Evolutionary conservation across 1,140 invertebrate genomes (phyloP), one percentile per base, ranked within the genome.

Genomic region (Saccostrea cuccullata): DNA sequence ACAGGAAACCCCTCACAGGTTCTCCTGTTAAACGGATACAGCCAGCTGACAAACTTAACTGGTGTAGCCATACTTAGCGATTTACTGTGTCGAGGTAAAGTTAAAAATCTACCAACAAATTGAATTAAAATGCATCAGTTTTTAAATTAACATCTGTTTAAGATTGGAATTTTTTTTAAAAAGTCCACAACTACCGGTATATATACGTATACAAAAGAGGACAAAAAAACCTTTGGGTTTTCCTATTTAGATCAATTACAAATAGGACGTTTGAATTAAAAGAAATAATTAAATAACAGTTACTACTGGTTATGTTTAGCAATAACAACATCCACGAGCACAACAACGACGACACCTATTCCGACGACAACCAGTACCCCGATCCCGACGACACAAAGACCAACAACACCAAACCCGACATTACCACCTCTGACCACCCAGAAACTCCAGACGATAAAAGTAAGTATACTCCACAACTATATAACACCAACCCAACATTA

Each of bases 41-140:
- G 55, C 20, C 56, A 85, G 17, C 23, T 85, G 84, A 20, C 36
- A 58, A 85, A 60, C 58, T 36, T 85, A 36, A 85, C 84, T n/a
- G 26, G 55, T 17, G 55, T 84, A 13, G 23, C 23, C 12, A 47
- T 47, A 64, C 23, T 85, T 11, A 85, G 60, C 20, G 60, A 64
- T 47, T 47, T 85, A 23, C 56, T 85, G 17, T 85, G 84, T 85
- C 56, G 40, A 85, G 84, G 84, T 85, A 26, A 15, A 56, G 11
- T 82, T 1, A 40, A 30, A 17, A 17, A 82, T 67, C 23, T 67
- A 20, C 4, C 1, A 58, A 12, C 30, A 36, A 36, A 36, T 2
- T 36, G 30, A 36, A 36, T 1, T 2, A 47, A 47, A 47, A 47
- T 47, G 47, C 47, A 47, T 47, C 5, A 47, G 47, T 47, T 47